Evolutionary conservation across 2,113 vertebrate species (phyloP).

Genomic region (Seriola quinqueradiata): DNA sequence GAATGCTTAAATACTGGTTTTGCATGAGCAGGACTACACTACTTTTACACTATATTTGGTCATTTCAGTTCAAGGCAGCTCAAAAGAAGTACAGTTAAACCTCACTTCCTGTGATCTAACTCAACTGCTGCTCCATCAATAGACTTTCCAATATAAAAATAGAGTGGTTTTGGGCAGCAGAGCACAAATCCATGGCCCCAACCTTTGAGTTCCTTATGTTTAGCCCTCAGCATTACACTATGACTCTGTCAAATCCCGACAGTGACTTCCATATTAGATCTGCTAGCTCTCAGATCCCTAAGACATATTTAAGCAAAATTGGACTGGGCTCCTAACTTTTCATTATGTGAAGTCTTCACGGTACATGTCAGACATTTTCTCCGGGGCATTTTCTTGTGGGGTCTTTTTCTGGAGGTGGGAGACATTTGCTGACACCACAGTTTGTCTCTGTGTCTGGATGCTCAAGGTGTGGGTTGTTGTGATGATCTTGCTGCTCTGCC

Average conservation of each 20-base stretch:
- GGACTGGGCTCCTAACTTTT: conserved; percentile 68
- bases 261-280: conserved; percentile 70
- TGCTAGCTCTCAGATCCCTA: conserved; percentile 63
- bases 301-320: conserved; percentile 70
- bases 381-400: conserved; percentile 54
- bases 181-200: conserved; percentile 38
- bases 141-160: conserved; percentile 31
- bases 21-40: not conserved
- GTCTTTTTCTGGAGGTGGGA: conserved; percentile 56
- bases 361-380: conserved; percentile 59
- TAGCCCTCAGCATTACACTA: conserved; percentile 51
- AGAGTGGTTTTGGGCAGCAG: conserved; percentile 45
- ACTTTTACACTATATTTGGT: conserved; percentile 1
- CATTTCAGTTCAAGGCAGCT: not conserved
- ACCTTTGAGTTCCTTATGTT: conserved; percentile 55
- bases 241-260: conserved; percentile 69
- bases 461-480: conserved; percentile 66
- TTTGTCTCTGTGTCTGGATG: conserved; percentile 53
- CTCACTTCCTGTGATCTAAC: conserved; percentile 15
- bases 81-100: not conserved
- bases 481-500: conserved; percentile 67
- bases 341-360: conserved; percentile 71
- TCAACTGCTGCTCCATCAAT: conserved; percentile 35
- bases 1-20: not conserved
- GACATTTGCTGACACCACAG: conserved; percentile 66